Percentiles rank a stretch among this genome's conserved stretches.
Evolutionary conservation across 2,888 invertebrate species (phyloP).

Genomic region (Hydrotaea cyrtoneurina): DNA sequence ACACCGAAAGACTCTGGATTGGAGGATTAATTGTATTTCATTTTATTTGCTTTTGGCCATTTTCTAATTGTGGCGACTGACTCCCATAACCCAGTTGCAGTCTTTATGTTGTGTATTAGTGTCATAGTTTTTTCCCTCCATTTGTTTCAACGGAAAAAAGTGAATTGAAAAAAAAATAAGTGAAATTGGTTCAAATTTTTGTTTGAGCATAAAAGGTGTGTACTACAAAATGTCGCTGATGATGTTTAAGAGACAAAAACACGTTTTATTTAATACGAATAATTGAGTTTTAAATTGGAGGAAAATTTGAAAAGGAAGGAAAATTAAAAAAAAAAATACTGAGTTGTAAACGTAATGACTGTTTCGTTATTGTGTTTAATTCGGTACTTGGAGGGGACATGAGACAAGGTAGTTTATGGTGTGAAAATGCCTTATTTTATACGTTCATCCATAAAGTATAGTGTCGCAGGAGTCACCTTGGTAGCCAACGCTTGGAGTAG

Average conservation of each 20-base stretch:
- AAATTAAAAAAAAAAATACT: no score
- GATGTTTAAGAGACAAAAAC: slow-evolving; percentile 11
- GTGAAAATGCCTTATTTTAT: no score
- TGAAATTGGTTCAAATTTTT: slow-evolving; percentile 4
- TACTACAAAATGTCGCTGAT: neutral
- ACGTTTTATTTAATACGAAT: neutral
- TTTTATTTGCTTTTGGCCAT: slow-evolving; percentile 38
- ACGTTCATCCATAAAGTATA: no score
- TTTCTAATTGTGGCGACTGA: slow-evolving; percentile 28
- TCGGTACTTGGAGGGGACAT: no score
- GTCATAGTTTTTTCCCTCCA: neutral
- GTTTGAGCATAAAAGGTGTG: neutral
- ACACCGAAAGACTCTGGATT: neutral
- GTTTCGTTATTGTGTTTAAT: no score
- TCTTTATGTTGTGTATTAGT: neutral
- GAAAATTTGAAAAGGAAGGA: no score
- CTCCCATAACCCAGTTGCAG: slow-evolving; percentile 60
- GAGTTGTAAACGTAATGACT: no score
- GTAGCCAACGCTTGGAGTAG: no score
- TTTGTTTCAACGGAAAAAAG: neutral
- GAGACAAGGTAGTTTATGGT: no score
- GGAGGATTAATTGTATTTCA: neutral
- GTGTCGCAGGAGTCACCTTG: no score
- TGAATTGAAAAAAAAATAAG: neutral
- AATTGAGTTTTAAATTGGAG: neutral